Conservation (phyloP, 2,113 vertebrate genomes). For the Corapipo altera region DNA sequence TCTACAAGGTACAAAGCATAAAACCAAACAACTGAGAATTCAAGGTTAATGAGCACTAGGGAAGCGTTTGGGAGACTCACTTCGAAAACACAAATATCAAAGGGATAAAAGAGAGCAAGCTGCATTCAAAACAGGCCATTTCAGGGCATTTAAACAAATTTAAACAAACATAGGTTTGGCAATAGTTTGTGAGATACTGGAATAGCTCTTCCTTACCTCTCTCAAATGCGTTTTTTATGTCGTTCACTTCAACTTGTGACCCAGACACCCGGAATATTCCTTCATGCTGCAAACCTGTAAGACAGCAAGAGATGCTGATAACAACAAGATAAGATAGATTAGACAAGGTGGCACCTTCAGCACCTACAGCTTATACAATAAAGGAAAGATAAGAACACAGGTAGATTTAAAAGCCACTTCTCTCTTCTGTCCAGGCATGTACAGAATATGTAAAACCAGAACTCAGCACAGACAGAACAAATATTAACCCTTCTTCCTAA, state of each 20-base stretch:
- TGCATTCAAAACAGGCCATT: background rate
- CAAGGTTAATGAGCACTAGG: background rate
- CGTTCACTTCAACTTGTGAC: constrained; percentile 97
- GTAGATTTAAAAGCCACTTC: background rate
- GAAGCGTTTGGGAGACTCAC: background rate
- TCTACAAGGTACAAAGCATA: background rate
- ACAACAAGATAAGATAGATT: background rate
- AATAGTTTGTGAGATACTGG: accelerated
- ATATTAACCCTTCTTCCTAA: background rate
- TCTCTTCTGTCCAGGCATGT: background rate
- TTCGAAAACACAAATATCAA: background rate
- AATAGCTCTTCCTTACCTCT: constrained; percentile 79
- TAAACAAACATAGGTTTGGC: background rate
- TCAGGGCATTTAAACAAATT: background rate
- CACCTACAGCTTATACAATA: background rate
- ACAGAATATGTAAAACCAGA: background rate
- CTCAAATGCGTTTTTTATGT: constrained; percentile 99
- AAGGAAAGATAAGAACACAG: background rate
- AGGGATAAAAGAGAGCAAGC: background rate
- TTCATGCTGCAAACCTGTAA: constrained; percentile 90
- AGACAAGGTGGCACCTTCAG: background rate
- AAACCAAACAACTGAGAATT: background rate
- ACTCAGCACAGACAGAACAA: background rate
- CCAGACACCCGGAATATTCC: constrained; percentile 98
- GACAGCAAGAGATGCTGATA: background rate